These are phyloP conservation scores for Mimachlamys varia DNA, from an alignment of 2,888 invertebrate genomes.

Conservation along the genomic window DNA sequence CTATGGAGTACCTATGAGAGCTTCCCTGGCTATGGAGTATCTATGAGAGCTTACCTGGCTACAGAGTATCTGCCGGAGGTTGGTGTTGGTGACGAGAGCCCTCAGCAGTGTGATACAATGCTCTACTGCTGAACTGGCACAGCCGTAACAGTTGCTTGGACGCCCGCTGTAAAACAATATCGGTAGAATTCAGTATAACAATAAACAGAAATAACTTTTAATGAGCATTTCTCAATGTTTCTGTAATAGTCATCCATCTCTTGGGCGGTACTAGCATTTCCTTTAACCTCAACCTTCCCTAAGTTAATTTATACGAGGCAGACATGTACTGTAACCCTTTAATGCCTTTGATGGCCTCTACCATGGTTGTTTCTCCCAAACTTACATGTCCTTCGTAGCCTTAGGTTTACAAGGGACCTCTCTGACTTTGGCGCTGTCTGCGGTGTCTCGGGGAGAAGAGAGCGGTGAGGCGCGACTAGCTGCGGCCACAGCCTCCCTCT, in stretches of 20 bases:
- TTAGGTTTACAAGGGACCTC: slow-evolving; percentile 48
- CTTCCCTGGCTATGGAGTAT: slow-evolving; percentile 57
- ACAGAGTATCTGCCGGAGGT: slow-evolving; percentile 77
- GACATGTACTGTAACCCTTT: no score
- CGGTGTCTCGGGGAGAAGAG: slow-evolving; percentile 63
- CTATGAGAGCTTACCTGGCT: slow-evolving; percentile 69
- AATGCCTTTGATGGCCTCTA: no score
- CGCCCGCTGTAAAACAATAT: slow-evolving; percentile 56
- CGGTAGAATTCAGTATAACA: not conserved
- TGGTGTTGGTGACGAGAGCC: slow-evolving; percentile 88
- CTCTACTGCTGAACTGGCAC: slow-evolving; percentile 93
- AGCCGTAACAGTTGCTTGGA: slow-evolving; percentile 83
- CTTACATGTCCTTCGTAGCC: slow-evolving; percentile 53
- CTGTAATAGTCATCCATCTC: no score
- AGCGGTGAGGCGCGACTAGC: slow-evolving; percentile 58
- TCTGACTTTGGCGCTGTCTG: slow-evolving; percentile 50
- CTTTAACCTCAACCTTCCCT: no score
- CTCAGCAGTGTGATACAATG: slow-evolving; percentile 95
- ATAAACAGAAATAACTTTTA: no score
- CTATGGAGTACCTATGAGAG: not conserved
- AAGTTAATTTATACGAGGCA: no score
- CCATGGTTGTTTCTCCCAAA: not conserved
- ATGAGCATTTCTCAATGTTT: no score
- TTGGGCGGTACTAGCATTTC: no score
- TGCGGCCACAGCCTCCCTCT: slow-evolving; percentile 77